Percentiles rank a stretch among this genome's conserved stretches.
phyloP scores from a whole-genome alignment of 1,140 invertebrate species.

The Gryon sp. region DNA sequence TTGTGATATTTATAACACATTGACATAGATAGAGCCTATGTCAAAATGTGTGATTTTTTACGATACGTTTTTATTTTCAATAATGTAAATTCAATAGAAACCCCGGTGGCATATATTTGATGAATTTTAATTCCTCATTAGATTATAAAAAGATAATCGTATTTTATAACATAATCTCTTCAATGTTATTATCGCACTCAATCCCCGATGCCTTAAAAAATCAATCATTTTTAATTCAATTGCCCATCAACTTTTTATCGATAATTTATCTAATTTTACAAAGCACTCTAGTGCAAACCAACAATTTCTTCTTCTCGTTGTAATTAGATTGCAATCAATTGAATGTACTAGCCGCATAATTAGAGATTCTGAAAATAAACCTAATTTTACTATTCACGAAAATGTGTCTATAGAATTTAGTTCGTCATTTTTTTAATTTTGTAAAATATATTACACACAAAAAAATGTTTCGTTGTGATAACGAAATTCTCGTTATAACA shows the following conservation, averaged over 20 bases:
- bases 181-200: slow-evolving; percentile 20
- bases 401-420: not conserved
- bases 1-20: too few relatives aligned
- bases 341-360: not conserved
- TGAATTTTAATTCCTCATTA: too few relatives aligned
- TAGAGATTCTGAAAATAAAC: not conserved
- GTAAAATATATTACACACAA: too few relatives aligned
- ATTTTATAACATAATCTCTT: slow-evolving; percentile 1
- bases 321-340: slow-evolving; percentile 10
- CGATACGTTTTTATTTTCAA: too few relatives aligned
- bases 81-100: too few relatives aligned
- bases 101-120: too few relatives aligned
- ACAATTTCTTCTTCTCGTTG: not conserved
- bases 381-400: not conserved
- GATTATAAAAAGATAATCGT: too few relatives aligned
- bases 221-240: slow-evolving; percentile 36
- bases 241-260: slow-evolving; percentile 40
- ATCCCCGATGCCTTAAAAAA: slow-evolving; percentile 22
- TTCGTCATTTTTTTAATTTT: too few relatives aligned
- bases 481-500: too few relatives aligned
- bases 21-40: too few relatives aligned
- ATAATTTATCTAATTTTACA: slow-evolving; percentile 40
- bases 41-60: too few relatives aligned
- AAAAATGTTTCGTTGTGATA: too few relatives aligned
- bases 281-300: not conserved